Evolutionary conservation across 2,888 invertebrate species (phyloP).

Genomic region (Acronicta psi): DNA sequence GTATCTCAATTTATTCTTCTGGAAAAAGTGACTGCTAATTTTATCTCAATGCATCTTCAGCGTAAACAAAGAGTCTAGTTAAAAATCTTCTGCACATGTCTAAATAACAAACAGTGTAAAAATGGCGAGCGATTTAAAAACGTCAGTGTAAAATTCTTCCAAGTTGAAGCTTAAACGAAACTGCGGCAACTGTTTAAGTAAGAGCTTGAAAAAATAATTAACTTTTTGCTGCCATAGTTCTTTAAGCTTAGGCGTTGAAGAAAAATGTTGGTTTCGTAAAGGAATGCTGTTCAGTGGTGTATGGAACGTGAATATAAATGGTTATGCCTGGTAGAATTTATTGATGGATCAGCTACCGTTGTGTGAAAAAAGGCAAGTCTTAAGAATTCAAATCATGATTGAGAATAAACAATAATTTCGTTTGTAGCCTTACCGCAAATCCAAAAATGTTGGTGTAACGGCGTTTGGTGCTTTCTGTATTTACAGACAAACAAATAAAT

Average conservation of each 20-base stretch:
- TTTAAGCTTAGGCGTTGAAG: slow-evolving; percentile 13
- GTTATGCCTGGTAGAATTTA: not conserved
- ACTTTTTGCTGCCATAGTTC: slow-evolving; percentile 36
- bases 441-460: too few relatives aligned
- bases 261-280: slow-evolving; percentile 21
- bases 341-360: not conserved
- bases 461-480: too few relatives aligned
- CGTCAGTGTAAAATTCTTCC: slow-evolving; percentile 42
- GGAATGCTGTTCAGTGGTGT: not conserved
- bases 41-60: not conserved
- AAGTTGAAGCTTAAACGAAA: slow-evolving; percentile 58
- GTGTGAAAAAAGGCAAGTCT: not conserved
- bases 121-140: slow-evolving; percentile 57
- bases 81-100: slow-evolving; percentile 17
- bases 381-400: too few relatives aligned
- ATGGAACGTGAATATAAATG: not conserved
- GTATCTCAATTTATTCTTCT: too few relatives aligned
- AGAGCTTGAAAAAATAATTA: slow-evolving; percentile 48
- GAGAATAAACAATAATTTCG: too few relatives aligned
- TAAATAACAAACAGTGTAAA: slow-evolving; percentile 17
- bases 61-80: slow-evolving; percentile 12
- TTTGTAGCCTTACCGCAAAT: too few relatives aligned
- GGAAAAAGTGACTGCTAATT: too few relatives aligned
- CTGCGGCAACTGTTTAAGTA: slow-evolving; percentile 49
- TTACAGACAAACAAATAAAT: too few relatives aligned